Evolutionary conservation across 1,140 invertebrate species (phyloP).

Genomic region (Heliconius himera): DNA sequence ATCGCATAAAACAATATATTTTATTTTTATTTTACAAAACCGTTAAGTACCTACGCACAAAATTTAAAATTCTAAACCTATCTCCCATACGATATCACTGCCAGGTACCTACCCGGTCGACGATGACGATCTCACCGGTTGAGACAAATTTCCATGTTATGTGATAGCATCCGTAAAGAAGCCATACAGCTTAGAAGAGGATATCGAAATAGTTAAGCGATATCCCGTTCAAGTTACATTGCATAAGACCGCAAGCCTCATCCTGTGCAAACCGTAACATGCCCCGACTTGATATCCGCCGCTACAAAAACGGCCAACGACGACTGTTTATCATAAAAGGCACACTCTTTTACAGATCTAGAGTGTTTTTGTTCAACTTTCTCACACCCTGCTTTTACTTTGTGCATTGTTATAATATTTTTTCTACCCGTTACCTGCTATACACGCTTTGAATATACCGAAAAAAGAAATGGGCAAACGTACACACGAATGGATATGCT

Average conservation of each 20-base stretch:
- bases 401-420: conserved; percentile 41
- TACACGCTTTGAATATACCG: conserved; percentile 14
- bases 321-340: conserved; percentile 34
- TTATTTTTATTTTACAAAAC: too few relatives aligned
- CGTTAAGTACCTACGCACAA: too few relatives aligned
- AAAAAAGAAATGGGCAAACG: conserved; percentile 8
- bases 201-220: conserved; percentile 36
- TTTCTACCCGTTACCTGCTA: conserved; percentile 28
- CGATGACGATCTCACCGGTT: neutral
- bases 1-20: too few relatives aligned
- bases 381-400: conserved; percentile 35
- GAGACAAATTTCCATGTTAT: neutral
- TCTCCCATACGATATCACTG: too few relatives aligned
- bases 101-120: neutral
- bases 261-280: conserved; percentile 39
- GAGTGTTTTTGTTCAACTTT: conserved; percentile 40
- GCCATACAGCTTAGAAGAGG: conserved; percentile 35
- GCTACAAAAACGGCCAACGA: conserved; percentile 34
- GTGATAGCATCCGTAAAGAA: conserved; percentile 32
- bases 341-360: conserved; percentile 38
- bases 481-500: neutral
- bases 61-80: too few relatives aligned
- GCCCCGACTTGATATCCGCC: conserved; percentile 37
- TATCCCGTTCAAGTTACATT: conserved; percentile 37
- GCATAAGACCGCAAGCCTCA: conserved; percentile 40